Conservation (phyloP, 1,140 invertebrate species). For the Eueides isabella region DNA sequence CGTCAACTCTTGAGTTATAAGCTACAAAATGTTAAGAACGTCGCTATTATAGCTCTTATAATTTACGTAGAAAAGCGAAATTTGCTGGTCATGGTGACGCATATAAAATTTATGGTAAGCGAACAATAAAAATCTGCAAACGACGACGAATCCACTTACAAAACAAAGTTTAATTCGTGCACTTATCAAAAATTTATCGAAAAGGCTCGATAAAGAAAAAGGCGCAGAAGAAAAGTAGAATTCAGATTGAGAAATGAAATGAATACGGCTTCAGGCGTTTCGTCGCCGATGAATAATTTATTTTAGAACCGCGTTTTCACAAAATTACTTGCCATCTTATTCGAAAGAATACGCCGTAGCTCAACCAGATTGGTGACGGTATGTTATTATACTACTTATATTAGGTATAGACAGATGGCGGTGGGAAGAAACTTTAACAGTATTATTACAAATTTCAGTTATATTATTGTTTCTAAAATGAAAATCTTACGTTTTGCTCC, state of each 20-base stretch:
- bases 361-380: slow-evolving; percentile 28
- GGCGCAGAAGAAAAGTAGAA: slow-evolving; percentile 65
- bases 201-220: slow-evolving; percentile 70
- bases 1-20: slow-evolving; percentile 41
- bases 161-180: slow-evolving; percentile 63
- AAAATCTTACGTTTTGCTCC: slow-evolving; percentile 18
- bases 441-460: slow-evolving; percentile 37
- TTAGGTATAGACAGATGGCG: background rate
- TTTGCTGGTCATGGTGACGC: slow-evolving; percentile 14
- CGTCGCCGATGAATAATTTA: slow-evolving; percentile 80
- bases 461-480: slow-evolving; percentile 34
- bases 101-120: slow-evolving; percentile 34
- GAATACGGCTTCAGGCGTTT: slow-evolving; percentile 78
- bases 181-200: slow-evolving; percentile 77
- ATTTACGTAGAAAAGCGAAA: slow-evolving; percentile 28
- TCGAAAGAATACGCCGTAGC: slow-evolving; percentile 62
- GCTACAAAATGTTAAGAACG: slow-evolving; percentile 32
- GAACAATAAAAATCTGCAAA: slow-evolving; percentile 39
- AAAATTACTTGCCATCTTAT: slow-evolving; percentile 78
- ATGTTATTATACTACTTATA: slow-evolving; percentile 23
- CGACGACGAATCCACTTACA: slow-evolving; percentile 43
- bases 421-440: slow-evolving; percentile 16
- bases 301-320: slow-evolving; percentile 75
- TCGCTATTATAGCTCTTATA: slow-evolving; percentile 32
- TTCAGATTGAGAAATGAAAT: slow-evolving; percentile 80